These are phyloP conservation scores for Sebastes taczanowskii DNA, from an alignment of 2,797 vertebrate genomes.

Conservation along the genomic window DNA sequence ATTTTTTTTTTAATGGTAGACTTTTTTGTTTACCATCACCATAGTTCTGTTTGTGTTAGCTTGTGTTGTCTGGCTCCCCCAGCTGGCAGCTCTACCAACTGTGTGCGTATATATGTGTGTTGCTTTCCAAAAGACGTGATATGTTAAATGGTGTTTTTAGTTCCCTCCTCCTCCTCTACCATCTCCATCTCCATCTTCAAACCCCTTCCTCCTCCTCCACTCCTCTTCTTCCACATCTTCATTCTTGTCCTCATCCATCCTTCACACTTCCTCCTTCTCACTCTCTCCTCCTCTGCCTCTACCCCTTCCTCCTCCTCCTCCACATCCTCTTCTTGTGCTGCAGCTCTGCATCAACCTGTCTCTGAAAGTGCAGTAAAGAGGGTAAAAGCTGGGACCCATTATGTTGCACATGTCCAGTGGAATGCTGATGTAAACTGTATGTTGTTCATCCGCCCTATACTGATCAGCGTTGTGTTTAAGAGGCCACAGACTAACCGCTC, in stretches of 20 bases:
- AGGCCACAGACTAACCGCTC: conserved; percentile 2
- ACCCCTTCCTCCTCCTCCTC: neutral
- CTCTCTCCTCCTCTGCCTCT: neutral
- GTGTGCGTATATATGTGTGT: neutral
- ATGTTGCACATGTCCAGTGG: conserved; percentile 41
- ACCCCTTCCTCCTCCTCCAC: neutral
- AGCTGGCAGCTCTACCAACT: conserved; percentile 6
- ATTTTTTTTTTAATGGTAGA: too few relatives aligned
- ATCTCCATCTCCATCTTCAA: neutral
- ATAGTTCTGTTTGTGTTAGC: neutral
- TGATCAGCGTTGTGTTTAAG: conserved; percentile 28
- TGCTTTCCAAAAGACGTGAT: neutral
- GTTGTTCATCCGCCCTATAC: neutral
- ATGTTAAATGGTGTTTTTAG: neutral
- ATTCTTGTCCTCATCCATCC: neutral
- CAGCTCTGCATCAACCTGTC: conserved; percentile 40
- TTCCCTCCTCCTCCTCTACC: neutral
- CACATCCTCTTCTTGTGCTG: neutral
- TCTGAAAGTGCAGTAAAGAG: conserved; percentile 4
- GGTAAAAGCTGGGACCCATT: conserved; percentile 50
- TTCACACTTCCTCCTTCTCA: neutral
- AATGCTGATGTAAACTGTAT: conserved; percentile 40
- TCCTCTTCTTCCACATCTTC: neutral
- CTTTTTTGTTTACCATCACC: too few relatives aligned
- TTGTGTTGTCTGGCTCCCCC: conserved; percentile 41